A percentile compares a stretch with the other conserved stretches of the same genome.
These are phyloP conservation scores for Blastomussa wellsi DNA, from an alignment of 92 coral and sea anemone species.

Conservation along the genomic window DNA sequence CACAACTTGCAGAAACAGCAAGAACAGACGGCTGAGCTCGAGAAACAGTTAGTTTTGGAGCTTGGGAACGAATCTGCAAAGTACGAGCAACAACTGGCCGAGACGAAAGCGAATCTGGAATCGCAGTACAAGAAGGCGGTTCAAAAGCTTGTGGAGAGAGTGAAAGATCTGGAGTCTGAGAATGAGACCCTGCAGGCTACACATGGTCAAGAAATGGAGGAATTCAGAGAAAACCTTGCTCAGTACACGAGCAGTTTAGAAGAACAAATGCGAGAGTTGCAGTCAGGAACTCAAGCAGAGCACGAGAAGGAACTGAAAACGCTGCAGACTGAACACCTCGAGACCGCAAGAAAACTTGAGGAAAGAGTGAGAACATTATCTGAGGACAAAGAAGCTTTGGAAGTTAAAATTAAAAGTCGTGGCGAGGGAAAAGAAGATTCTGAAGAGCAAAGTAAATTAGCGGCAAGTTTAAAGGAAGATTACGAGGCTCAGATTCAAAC, in stretches of 20 bases:
- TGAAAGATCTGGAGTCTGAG: conserved; percentile 57
- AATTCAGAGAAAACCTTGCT: conserved; percentile 60
- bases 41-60: conserved; percentile 81
- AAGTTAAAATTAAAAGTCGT: conserved; percentile 4
- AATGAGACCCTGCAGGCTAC: conserved; percentile 51
- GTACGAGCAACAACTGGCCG: conserved; percentile 67
- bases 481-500: conserved; percentile 68
- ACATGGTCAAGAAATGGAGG: conserved; percentile 74
- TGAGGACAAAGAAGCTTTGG: conserved; percentile 53
- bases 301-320: conserved; percentile 64
- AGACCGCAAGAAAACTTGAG: conserved; percentile 52
- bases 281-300: conserved; percentile 46
- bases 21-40: conserved; percentile 79
- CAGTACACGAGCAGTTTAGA: conserved; percentile 72
- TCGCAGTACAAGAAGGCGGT: conserved; percentile 48
- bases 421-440: conserved; percentile 20
- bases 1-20: conserved; percentile 72
- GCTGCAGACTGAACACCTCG: conserved; percentile 47
- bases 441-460: conserved; percentile 36
- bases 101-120: conserved; percentile 42
- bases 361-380: conserved; percentile 50
- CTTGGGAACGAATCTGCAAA: conserved; percentile 79
- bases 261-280: conserved; percentile 62
- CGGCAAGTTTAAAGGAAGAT: conserved; percentile 52
- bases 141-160: conserved; percentile 47